Evolutionary conservation across 1,140 invertebrate genomes (phyloP), one percentile per base, ranked within the genome.

Genomic region (Macrosteles quadrilineatus): DNA sequence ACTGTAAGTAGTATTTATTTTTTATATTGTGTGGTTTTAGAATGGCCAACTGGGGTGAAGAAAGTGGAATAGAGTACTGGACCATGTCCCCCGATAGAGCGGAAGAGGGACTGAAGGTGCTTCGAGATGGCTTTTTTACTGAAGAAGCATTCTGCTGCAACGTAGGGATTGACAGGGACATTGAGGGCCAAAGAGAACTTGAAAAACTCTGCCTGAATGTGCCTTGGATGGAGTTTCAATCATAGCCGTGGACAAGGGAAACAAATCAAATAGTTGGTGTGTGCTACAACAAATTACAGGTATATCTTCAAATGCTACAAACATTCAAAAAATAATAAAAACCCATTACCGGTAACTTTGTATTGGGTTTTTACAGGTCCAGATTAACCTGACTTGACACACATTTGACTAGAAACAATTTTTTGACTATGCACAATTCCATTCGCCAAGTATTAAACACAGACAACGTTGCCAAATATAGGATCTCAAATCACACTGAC

Each of bases 231-330:
- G 87, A 0, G 84, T 88, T 0, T 89, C 87, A 0, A 73, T 90
- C 21, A 81, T 88, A 0, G 87, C 87, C 0, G 76, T 86, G 1
- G 83, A 85, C 43, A 78, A 81, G 4, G n/a, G 67, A 74, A 2
- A 88, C 77, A 17, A 78, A 80, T 1, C 75, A 84, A 72, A 84
- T 89, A 4, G 83, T 81, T 4, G 83, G 85, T 0, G 87, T 84
- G 0, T 76, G 83, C 4, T 88, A 90, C 73, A 90, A 90, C 75
- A 90, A 90, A 81, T 77, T 90, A 36, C 87, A 89, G 80, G 88
- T 85, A 74, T n/a, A n/a, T n/a, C n/a, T n/a, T n/a, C n/a, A n/a
- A n/a, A n/a, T n/a, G n/a, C n/a, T n/a, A n/a, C n/a, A n/a, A n/a
- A n/a, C n/a, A n/a, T n/a, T n/a, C n/a, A n/a, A n/a, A n/a, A n/a